These are phyloP conservation scores for Lithobates pipiens DNA, from an alignment of 2,797 vertebrate species.

Conservation along the genomic window DNA sequence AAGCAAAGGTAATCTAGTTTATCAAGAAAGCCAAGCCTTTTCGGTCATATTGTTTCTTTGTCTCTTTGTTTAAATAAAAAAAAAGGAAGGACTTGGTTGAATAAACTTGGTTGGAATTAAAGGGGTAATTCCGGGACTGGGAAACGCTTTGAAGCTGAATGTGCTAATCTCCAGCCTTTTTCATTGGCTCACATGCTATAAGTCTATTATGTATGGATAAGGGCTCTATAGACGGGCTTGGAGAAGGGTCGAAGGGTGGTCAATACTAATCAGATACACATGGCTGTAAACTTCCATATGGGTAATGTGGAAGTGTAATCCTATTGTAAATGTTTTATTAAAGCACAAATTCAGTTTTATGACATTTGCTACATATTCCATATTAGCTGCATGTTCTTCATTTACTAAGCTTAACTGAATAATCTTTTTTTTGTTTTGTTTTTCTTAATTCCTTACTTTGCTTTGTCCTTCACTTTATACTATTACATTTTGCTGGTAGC, in stretches of 20 bases:
- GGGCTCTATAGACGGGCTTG: not conserved
- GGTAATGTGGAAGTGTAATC: not conserved
- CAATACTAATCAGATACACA: constrained; percentile 1
- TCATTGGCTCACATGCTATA: constrained; percentile 8
- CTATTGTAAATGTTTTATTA: too few relatives aligned
- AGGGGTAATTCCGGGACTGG: constrained; percentile 2
- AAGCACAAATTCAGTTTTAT: not conserved
- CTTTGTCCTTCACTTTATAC: too few relatives aligned
- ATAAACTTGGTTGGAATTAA: not conserved
- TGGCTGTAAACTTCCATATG: constrained; percentile 4
- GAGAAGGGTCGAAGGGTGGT: not conserved
- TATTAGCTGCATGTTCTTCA: not conserved
- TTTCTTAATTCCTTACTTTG: too few relatives aligned
- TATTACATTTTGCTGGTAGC: too few relatives aligned
- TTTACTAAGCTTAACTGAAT: too few relatives aligned
- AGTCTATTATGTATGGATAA: constrained; percentile 25
- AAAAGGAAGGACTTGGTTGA: not conserved
- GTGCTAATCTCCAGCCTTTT: not conserved
- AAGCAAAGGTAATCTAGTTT: not conserved
- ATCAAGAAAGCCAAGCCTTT: not conserved
- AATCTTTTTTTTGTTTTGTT: too few relatives aligned
- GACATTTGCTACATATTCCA: not conserved
- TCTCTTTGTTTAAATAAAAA: not conserved
- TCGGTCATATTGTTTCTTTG: not conserved
- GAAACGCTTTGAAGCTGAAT: constrained; percentile 7